Percentiles rank a stretch among this genome's conserved stretches.
Conservation (phyloP, 2,113 vertebrate species). For the Aleadryas rufinucha region DNA sequence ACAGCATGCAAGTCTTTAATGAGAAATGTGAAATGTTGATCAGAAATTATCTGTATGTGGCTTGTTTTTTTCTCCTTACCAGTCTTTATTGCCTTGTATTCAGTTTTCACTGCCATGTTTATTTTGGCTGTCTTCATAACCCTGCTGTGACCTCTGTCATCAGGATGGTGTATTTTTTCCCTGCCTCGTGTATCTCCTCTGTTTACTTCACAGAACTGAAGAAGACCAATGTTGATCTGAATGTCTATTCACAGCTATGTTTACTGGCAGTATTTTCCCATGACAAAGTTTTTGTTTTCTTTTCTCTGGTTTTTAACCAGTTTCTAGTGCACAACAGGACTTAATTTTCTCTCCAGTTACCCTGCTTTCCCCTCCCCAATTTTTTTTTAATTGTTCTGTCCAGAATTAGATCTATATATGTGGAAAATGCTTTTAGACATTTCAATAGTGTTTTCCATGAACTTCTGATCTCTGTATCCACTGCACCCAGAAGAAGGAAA, state of each 20-base stretch:
- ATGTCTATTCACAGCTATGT: conserved; percentile 8
- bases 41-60: background rate
- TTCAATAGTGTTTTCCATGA: background rate
- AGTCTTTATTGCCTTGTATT: background rate
- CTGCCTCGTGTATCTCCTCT: background rate
- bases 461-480: background rate
- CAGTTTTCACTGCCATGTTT: background rate
- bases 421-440: background rate
- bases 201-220: conserved; percentile 17
- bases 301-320: background rate
- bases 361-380: background rate
- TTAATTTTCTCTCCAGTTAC: background rate
- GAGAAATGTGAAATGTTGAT: background rate
- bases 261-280: conserved; percentile 18
- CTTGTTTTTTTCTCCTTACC: background rate
- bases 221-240: background rate
- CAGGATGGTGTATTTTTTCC: background rate
- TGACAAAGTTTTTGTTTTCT: background rate
- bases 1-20: background rate
- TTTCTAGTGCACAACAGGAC: background rate
- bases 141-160: background rate
- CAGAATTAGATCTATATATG: background rate
- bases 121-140: conserved; percentile 12
- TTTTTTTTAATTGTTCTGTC: background rate
- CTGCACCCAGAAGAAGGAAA: background rate